Evolutionary conservation across 1,140 invertebrate genomes (phyloP), one percentile per base, ranked within the genome.

Genomic region (Alviniconcha marisindica): DNA sequence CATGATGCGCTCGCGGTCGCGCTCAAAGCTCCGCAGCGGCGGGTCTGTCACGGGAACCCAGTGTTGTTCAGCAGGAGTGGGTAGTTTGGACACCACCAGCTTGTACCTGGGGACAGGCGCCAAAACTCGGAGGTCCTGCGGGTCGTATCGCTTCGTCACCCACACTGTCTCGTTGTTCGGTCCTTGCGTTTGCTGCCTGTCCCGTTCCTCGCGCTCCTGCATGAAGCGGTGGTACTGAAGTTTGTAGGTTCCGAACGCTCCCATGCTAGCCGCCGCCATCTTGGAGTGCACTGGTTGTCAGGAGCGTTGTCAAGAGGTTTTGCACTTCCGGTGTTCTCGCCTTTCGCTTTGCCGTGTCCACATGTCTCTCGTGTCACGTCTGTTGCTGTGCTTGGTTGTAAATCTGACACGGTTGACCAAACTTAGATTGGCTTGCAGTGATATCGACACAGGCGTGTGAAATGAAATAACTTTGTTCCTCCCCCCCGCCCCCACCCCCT

Each of bases 81-180:
- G 84, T 14, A 54, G 21, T 38, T 60, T 82, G 24, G 85, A 84
- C 18, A 86, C 85, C 42, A 91, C 42, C 18, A 88, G 82, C 82
- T 92, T 92, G 82, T 90, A 86, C 66, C 91, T 80, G 10, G 92
- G 89, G 24, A 92, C 91, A 18, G 92, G 92, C 0, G 90, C 91
- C 51, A 84, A 86, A 3, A 83, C 78, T 21, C 91, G 85, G n/a
- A 89, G 79, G 83, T 91, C 91, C 24, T 83, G 88, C 31, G 91
- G 91, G 38, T 84, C 83, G 77, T 92, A 92, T 60, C 91, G 84
- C 83, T 92, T 90, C 0, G 86, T 89, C 24, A 92, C 88, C 91
- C 91, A 92, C 2, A 90, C 89, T 14, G 86, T 87, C 77, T 91
- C 86, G 3, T 31, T 14, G 77, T 63, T 84, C 0, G 85, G 54